phyloP scores from a whole-genome alignment of 2,113 vertebrate genomes.

The Corythaixoides concolor region DNA sequence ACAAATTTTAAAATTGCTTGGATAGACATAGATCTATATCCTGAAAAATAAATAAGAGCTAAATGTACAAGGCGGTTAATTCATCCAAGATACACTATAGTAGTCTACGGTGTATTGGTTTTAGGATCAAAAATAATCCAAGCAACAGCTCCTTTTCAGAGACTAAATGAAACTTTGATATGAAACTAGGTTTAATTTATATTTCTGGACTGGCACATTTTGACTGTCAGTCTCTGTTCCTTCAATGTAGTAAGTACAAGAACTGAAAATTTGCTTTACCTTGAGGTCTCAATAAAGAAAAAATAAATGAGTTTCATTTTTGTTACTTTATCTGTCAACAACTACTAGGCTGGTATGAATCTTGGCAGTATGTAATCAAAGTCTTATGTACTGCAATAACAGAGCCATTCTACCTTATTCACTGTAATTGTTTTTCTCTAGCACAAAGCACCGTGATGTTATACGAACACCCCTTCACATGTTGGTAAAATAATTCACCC shows the following conservation, averaged over 20 bases:
- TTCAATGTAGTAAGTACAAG: conserved; percentile 72
- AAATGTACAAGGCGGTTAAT: neutral
- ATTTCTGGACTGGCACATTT: conserved; percentile 74
- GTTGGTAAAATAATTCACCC: conserved; percentile 62
- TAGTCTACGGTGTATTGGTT: conserved; percentile 39
- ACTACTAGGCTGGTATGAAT: conserved; percentile 76
- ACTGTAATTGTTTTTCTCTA: conserved; percentile 71
- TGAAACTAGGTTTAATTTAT: conserved; percentile 77
- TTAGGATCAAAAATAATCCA: conserved; percentile 71
- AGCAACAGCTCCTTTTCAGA: conserved; percentile 66
- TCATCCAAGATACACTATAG: neutral
- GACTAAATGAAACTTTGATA: conserved; percentile 75
- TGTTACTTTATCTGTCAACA: conserved; percentile 83
- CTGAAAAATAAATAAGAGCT: neutral
- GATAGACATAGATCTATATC: neutral
- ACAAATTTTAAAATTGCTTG: neutral
- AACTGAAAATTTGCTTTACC: conserved; percentile 79
- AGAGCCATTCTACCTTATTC: conserved; percentile 72
- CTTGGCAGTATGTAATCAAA: conserved; percentile 79
- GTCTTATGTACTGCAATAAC: conserved; percentile 77
- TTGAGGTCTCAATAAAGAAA: conserved; percentile 81
- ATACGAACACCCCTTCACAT: conserved; percentile 53
- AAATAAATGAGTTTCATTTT: conserved; percentile 81
- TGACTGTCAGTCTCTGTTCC: conserved; percentile 74
- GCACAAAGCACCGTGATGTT: conserved; percentile 59